Base-by-base conservation (phyloP, 2,888 invertebrate species). In the Drosophila rellima region DNA sequence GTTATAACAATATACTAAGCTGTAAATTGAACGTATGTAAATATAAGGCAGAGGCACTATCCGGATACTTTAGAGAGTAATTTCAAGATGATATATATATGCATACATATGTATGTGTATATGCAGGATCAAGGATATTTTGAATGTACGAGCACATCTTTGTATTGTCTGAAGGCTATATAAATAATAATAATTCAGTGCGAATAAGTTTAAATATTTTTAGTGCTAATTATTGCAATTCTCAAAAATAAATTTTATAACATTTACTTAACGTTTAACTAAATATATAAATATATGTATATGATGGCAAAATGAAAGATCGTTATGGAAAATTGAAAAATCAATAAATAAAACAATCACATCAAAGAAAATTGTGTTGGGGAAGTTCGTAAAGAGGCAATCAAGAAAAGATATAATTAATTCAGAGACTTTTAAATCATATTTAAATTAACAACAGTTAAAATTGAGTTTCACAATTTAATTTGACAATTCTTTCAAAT, bases 171-270 rank as follows among this genome's bases (percentile, higher is more conserved):
- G 50, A 75, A 82, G 63, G 60, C 54, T 64, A 48, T 65, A 63
- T 44, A 65, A 31, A 37, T 66, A 50, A 50, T 50, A 50, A 10
- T 35, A 11, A 26, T 26, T 26, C 35, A 35, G 47, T 61, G 39
- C 39, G 63, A 29, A 44, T 81, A 88, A 74, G 65, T 74, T 74
- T 59, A 70, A 83, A 77, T 84, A 86, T 70, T 77, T 83, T 71
- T 83, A 88, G 84, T 81, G 67, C 67, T 89, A 88, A 85, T 77
- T 87, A 85, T 55, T 80, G 84, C 89, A 88, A 86, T 88, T 85
- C 85, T 85, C 85, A 84, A 77, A 55, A 52, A 75, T 55, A 77
- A 62, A 70, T 84, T 88, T 86, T 86, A 82, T 84, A 83, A 86
- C 78, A 86, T 88, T 88, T 88, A 84, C 87, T 74, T 88, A 88